Base-by-base conservation (phyloP, 1,140 invertebrate species). In the Drosophila cardini region DNA sequence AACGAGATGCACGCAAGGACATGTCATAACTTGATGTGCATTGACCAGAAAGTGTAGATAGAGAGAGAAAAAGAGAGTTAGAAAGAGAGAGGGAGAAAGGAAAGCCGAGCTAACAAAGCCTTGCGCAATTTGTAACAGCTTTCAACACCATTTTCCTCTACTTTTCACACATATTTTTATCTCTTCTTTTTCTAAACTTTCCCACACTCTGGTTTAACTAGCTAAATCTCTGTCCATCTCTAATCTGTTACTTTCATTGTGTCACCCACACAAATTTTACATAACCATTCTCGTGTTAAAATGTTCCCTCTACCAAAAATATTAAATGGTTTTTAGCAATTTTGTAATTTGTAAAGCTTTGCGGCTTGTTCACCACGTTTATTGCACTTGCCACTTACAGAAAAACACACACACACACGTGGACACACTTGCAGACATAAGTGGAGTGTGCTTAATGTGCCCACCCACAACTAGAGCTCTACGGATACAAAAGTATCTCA, bases 101-200 rank as follows among this genome's bases (percentile, higher is more conserved):
- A 6, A 21, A 2, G 18, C 43, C 30, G 21, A 9, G 18, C 3
- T 30, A 48, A 42, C 10, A n/a, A 3, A 42, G 58, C 46, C 55
- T 65, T 53, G 69, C 7, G 38, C 81, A 82, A 79, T 82, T 82
- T 71, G 65, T 50, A 75, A 50, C 67, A 63, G 52, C 58, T 74
- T 74, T 74, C 56, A 74, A 43, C 70, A 72, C 46, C 45, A 30
- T 72, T 72, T 72, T 57, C 38, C 18, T 45, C 32, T 16, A 15
- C n/a, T 53, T 62, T 61, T 48, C 38, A n/a, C 9, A 52, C 15
- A 53, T 34, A 7, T 32, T 32, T 30, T 7, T 1, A 16, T 36
- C 13, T 40, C 38, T 48, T 21, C 18, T 16, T 56, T 46, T 46
- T 52, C 65, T 61, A 69, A 70, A 53, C 67, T 55, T 30, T 18